phyloP scores from a whole-genome alignment of 2,888 invertebrate genomes.

The Aspidapion aeneum region DNA sequence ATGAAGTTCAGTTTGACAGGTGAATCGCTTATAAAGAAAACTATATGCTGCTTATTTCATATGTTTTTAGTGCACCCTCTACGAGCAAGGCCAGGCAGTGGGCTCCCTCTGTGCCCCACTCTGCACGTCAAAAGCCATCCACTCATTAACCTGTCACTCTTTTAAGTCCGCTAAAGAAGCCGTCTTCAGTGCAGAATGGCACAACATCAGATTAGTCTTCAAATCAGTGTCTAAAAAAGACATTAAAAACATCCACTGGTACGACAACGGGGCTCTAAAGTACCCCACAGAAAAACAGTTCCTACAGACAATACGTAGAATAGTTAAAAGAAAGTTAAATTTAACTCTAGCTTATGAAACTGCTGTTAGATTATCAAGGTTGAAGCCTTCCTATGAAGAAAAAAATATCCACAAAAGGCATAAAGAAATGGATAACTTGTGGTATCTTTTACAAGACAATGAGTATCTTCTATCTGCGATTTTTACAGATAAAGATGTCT shows the following conservation, averaged over 20 bases:
- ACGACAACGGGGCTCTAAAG: conserved; percentile 48
- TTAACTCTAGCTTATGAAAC: conserved; percentile 51
- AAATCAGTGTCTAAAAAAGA: conserved; percentile 49
- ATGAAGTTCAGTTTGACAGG: no score
- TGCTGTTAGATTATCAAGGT: conserved; percentile 49
- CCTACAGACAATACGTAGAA: conserved; percentile 50
- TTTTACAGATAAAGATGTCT: conserved; percentile 57
- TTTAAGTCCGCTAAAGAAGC: conserved; percentile 59
- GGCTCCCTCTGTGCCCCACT: conserved; percentile 63
- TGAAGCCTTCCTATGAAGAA: conserved; percentile 49
- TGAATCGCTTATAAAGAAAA: no score
- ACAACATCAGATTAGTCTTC: conserved; percentile 55
- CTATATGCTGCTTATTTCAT: no score
- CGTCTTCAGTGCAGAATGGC: conserved; percentile 59
- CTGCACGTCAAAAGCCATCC: conserved; percentile 54
- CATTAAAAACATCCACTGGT: conserved; percentile 48
- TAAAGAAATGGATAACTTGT: conserved; percentile 59
- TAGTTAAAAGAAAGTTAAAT: conserved; percentile 54
- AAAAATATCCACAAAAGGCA: conserved; percentile 44
- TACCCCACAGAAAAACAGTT: conserved; percentile 55
- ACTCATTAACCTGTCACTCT: conserved; percentile 58
- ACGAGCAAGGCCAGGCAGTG: conserved; percentile 53
- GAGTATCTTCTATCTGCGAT: conserved; percentile 62
- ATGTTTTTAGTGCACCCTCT: conserved; percentile 56
- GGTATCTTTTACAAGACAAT: conserved; percentile 61